Evolutionary conservation across 2,797 vertebrate species (phyloP).

Genomic region (Micropoecilia bifurca): DNA sequence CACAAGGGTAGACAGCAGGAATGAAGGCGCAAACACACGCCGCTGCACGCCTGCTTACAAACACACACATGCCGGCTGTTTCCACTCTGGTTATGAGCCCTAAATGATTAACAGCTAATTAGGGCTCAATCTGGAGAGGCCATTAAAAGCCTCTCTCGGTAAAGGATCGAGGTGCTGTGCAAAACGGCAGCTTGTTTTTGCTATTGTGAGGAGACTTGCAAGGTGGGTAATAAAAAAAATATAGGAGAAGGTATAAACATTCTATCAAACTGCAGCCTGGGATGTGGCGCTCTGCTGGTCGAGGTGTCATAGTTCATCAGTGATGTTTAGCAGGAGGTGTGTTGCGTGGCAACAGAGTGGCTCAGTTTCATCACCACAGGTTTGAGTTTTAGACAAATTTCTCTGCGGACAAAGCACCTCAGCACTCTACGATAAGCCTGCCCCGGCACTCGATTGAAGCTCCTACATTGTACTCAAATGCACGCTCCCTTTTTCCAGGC

Average conservation of each 20-base stretch:
- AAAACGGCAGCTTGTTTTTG: constrained; percentile 72
- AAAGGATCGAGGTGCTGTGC: constrained; percentile 72
- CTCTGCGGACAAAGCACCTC: constrained; percentile 35
- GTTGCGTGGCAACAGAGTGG: constrained; percentile 38
- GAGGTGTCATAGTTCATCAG: constrained; percentile 37
- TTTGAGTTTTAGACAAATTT: constrained; percentile 55
- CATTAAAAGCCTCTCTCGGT: constrained; percentile 79
- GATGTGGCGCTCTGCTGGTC: constrained; percentile 37
- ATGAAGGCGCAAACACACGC: constrained; percentile 64
- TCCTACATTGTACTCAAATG: constrained; percentile 41
- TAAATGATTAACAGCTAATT: constrained; percentile 89
- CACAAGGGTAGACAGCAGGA: constrained; percentile 75
- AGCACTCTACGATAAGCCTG: constrained; percentile 22
- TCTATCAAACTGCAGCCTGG: constrained; percentile 42
- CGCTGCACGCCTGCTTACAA: constrained; percentile 47
- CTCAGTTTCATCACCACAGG: constrained; percentile 36
- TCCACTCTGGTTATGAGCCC: constrained; percentile 80
- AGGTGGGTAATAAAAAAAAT: constrained; percentile 31
- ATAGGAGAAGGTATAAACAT: constrained; percentile 36
- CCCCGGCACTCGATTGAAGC: constrained; percentile 28
- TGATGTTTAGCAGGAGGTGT: constrained; percentile 34
- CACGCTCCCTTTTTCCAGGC: constrained; percentile 49
- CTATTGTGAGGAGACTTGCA: constrained; percentile 52
- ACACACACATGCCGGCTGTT: constrained; percentile 73
- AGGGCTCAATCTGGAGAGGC: constrained; percentile 82